Base-by-base conservation (phyloP, 2,113 vertebrate genomes). In the Jacana jacana region DNA sequence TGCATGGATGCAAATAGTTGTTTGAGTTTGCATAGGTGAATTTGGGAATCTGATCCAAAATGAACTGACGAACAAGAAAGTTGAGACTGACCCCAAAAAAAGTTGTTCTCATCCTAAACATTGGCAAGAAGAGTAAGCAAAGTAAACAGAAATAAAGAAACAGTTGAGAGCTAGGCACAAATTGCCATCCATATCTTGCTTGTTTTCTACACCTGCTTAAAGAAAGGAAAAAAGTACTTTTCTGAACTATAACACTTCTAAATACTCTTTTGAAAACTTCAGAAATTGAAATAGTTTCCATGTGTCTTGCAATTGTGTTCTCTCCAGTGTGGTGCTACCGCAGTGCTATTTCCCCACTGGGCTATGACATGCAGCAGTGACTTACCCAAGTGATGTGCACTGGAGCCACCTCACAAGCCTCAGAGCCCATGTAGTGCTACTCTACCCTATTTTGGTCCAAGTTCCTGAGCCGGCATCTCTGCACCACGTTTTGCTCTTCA, bases 351-450 rank as follows among this genome's bases (percentile, higher is more conserved):
- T 25, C 19, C 16, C 4, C 33, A 18, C 31, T 0, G 0, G 24
- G 12, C 57, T 49, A 72, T 2, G 1, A 33, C 35, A 17, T 19
- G 0, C 8, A 28, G 49, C n/a, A 28, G 44, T 44, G 55, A 60
- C 22, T 33, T n/a, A 33, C 25, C 63, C 24, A 28, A n/a, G 7
- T 2, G 20, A 30, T 17, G 17, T 30, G 33, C 46, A 28, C 11
- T 8, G 51, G 35, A 88, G 20, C 22, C 52, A 61, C 15, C 24
- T 65, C 55, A 27, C 0, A 0, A 33, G 8, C 5, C 30, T 13
- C 2, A 13, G 24, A 30, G 18, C 28, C 60, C 81, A 14, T 0
- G 1, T 2, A 14, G 60, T 0, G 0, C 60, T 71, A 44, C 49
- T 39, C 17, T 49, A 37, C 11, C 17, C 35, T 61, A 1, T n/a